Conservation (phyloP, 2,113 vertebrate species). For the Carlito syrichta region DNA sequence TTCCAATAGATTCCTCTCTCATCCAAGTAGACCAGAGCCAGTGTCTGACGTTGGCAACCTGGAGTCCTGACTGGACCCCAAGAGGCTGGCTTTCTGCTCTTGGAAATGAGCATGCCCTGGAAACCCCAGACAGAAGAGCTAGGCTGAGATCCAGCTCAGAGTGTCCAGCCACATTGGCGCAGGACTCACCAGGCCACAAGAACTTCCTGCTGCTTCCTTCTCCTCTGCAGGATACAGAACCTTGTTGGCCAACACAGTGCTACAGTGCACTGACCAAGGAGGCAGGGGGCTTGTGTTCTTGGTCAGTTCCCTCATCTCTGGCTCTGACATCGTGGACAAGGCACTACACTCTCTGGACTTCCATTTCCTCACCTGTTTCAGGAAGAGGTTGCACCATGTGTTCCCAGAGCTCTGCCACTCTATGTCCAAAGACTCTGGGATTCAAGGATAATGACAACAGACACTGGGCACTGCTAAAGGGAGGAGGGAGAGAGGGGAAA, state of each 20-base stretch:
- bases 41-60: background rate
- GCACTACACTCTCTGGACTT: background rate
- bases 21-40: too few species aligned
- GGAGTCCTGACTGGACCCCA: background rate
- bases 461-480: too few species aligned
- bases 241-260: fast-evolving
- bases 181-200: too few species aligned
- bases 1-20: background rate
- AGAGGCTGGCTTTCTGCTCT: background rate
- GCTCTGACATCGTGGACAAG: too few species aligned
- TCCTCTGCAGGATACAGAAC: background rate
- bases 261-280: background rate
- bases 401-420: background rate
- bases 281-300: background rate
- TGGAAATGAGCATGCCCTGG: background rate
- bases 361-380: background rate
- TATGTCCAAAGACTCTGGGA: background rate
- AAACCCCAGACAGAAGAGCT: background rate
- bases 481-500: too few species aligned
- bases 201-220: background rate
- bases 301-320: background rate
- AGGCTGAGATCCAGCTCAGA: background rate
- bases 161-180: too few species aligned
- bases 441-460: too few species aligned
- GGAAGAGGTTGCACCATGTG: fast-evolving